phyloP scores from a whole-genome alignment of 2,888 invertebrate species.

The Girardia tigrina region DNA sequence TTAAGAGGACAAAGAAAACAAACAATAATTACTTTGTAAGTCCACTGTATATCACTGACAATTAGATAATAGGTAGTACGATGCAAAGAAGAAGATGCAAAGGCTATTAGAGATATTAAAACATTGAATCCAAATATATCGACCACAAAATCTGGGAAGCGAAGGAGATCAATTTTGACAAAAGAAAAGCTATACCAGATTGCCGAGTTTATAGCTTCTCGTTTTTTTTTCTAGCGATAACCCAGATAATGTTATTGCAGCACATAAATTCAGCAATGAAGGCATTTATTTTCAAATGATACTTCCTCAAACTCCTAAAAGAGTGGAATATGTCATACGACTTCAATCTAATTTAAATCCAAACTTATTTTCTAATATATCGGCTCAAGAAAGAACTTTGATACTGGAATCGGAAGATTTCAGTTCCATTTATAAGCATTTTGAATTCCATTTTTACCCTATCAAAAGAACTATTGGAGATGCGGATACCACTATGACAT shows the following conservation, averaged over 20 bases:
- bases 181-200: too few relatives aligned
- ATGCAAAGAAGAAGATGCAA: too few relatives aligned
- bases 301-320: neutral
- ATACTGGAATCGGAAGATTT: neutral
- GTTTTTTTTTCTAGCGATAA: conserved; percentile 30
- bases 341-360: conserved; percentile 21
- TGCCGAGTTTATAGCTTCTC: conserved; percentile 16
- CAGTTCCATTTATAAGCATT: neutral
- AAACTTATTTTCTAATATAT: conserved; percentile 24
- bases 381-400: conserved; percentile 26
- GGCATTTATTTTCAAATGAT: neutral
- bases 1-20: too few relatives aligned
- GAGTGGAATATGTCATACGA: conserved; percentile 25
- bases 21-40: too few relatives aligned
- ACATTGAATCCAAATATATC: too few relatives aligned
- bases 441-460: neutral
- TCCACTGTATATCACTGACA: too few relatives aligned
- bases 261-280: conserved; percentile 29
- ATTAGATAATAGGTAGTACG: too few relatives aligned
- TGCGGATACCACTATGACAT: neutral
- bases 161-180: too few relatives aligned
- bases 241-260: conserved; percentile 27
- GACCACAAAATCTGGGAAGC: too few relatives aligned
- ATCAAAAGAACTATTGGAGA: neutral
- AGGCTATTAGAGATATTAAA: too few relatives aligned